A percentile compares a stretch with the other conserved stretches of the same genome.
Conservation (phyloP, 2,888 invertebrate genomes). For the Spodoptera picta region DNA sequence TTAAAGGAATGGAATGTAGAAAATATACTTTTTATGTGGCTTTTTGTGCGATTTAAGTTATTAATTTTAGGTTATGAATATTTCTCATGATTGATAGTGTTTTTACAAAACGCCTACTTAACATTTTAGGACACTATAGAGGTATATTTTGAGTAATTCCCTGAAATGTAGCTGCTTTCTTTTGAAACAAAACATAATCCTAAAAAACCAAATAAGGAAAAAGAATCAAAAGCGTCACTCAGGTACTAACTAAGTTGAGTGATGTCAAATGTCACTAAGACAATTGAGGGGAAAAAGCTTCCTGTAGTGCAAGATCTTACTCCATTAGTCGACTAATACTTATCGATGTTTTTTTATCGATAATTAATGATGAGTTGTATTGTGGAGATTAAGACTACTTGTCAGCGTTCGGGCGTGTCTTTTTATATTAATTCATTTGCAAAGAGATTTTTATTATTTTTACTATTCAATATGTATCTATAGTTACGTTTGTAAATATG, state of each 20-base stretch:
- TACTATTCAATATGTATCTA: no score
- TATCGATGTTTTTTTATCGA: slow-evolving; percentile 67
- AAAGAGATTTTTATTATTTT: slow-evolving; percentile 30
- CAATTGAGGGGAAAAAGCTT: slow-evolving; percentile 83
- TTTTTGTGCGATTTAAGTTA: slow-evolving; percentile 31
- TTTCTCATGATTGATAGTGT: slow-evolving; percentile 6
- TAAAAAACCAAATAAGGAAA: no score
- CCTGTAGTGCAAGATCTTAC: slow-evolving; percentile 77
- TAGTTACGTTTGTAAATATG: no score
- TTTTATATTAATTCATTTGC: slow-evolving; percentile 49
- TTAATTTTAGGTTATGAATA: slow-evolving; percentile 25
- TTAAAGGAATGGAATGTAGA: slow-evolving; percentile 27
- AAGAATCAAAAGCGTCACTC: slow-evolving; percentile 49
- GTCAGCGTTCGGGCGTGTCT: slow-evolving; percentile 56
- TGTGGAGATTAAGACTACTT: slow-evolving; percentile 63
- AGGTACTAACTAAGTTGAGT: slow-evolving; percentile 76
- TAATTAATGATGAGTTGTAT: slow-evolving; percentile 74
- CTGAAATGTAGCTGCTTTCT: no score
- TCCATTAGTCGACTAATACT: slow-evolving; percentile 72
- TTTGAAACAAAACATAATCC: not conserved
- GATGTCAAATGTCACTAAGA: slow-evolving; percentile 86
- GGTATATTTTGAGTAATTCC: no score
- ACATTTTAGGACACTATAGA: no score
- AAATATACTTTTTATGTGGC: slow-evolving; percentile 13
- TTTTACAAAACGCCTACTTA: slow-evolving; percentile 5